These are phyloP conservation scores for Octopus sinensis DNA, from an alignment of 1,140 invertebrate species.

Conservation along the genomic window DNA sequence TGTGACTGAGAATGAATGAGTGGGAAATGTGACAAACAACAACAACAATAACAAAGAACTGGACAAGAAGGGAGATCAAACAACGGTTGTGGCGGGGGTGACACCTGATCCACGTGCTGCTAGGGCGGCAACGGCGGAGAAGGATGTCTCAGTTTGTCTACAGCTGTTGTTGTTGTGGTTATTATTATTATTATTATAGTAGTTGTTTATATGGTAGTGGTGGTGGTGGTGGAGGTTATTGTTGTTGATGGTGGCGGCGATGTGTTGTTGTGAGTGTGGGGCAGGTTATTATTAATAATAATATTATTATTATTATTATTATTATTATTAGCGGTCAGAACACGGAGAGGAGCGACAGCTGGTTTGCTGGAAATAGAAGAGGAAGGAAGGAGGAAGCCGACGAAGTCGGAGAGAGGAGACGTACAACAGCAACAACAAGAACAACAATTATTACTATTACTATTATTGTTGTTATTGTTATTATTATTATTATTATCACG, in stretches of 20 bases:
- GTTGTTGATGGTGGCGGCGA: neutral
- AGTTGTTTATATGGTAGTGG: neutral
- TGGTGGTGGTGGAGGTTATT: neutral
- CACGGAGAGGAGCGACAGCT: no score
- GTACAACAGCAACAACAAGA: neutral
- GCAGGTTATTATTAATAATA: neutral
- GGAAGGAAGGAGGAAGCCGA: no score
- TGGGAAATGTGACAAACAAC: no score
- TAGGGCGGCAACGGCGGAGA: neutral
- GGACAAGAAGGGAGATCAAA: neutral
- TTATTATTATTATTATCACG: neutral
- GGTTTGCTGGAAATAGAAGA: no score
- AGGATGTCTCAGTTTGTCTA: neutral
- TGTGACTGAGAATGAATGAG: no score
- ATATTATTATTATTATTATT: neutral
- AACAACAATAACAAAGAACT: neutral
- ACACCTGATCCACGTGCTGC: neutral
- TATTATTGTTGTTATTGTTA: neutral
- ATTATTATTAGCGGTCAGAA: neutral
- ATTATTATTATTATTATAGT: no score
- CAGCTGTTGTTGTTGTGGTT: no score
- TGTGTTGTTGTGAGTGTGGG: neutral
- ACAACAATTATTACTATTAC: neutral
- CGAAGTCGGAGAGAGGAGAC: no score
- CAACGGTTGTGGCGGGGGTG: neutral